Percentiles rank a stretch among this genome's conserved stretches.
Evolutionary conservation across 2,113 vertebrate species (phyloP).

Genomic region (Zosterops japonicus): DNA sequence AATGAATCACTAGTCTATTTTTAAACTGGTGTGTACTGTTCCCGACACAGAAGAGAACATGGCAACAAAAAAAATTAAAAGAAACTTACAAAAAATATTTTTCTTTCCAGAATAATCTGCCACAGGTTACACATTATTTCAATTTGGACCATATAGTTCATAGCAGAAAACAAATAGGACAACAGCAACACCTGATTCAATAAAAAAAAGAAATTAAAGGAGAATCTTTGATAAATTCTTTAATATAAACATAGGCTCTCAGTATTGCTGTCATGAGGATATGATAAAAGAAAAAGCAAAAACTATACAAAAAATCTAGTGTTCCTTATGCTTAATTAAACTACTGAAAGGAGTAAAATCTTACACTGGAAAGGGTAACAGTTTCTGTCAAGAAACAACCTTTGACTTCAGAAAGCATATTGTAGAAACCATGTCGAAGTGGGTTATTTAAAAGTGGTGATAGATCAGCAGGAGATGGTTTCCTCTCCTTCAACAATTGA

Average conservation of each 20-base stretch:
- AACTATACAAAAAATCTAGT: neutral
- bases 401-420: neutral
- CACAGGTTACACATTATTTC: neutral
- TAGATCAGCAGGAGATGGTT: fast-evolving
- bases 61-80: neutral
- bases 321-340: neutral
- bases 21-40: neutral
- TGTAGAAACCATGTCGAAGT: neutral
- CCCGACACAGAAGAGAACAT: neutral
- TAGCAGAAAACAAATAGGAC: neutral
- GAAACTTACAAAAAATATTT: neutral
- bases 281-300: neutral
- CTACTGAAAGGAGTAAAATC: neutral
- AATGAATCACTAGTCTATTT: conserved; percentile 17
- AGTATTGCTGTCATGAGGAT: neutral
- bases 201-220: neutral
- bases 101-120: neutral
- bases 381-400: neutral
- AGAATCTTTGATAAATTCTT: neutral
- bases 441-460: neutral
- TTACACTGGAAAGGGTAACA: neutral
- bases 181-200: neutral
- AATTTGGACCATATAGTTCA: neutral
- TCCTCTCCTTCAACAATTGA: neutral
- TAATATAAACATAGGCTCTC: neutral